phyloP scores from a whole-genome alignment of 2,888 invertebrate species.

The Trichacis sp. region DNA sequence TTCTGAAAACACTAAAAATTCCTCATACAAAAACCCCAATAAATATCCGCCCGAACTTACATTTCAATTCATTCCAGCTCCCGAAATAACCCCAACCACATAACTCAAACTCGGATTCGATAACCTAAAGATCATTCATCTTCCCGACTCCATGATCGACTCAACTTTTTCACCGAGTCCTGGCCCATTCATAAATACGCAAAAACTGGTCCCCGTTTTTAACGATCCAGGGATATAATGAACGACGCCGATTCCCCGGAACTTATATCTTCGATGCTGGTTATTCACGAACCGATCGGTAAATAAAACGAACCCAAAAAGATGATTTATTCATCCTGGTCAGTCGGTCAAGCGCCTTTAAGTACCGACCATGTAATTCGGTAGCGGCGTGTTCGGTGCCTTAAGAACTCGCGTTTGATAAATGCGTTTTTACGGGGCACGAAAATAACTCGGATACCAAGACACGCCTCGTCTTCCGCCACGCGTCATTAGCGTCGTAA shows the following conservation, averaged over 20 bases:
- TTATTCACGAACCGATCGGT: not conserved
- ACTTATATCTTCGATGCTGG: not conserved
- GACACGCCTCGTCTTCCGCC: slow-evolving; percentile 54
- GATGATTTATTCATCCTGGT: slow-evolving; percentile 4
- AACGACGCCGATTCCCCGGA: not conserved
- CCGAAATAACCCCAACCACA: too few relatives aligned
- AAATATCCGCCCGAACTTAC: too few relatives aligned
- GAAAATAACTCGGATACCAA: slow-evolving; percentile 60
- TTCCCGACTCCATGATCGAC: too few relatives aligned
- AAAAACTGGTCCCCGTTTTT: not conserved
- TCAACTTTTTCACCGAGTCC: too few relatives aligned
- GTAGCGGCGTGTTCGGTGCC: slow-evolving; percentile 6
- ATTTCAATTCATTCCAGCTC: too few relatives aligned
- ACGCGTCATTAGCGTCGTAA: slow-evolving; percentile 48
- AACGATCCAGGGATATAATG: not conserved
- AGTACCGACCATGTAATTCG: not conserved
- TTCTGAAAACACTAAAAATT: too few relatives aligned
- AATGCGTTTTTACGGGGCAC: slow-evolving; percentile 52
- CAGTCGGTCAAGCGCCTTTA: slow-evolving; percentile 5
- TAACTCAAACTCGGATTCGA: too few relatives aligned
- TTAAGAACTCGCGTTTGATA: slow-evolving; percentile 48
- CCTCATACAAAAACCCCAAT: too few relatives aligned
- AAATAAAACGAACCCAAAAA: not conserved
- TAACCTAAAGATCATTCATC: too few relatives aligned
- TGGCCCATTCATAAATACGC: not conserved